phyloP scores from a whole-genome alignment of 1,140 invertebrate genomes.

The Solenopsis fugax region DNA sequence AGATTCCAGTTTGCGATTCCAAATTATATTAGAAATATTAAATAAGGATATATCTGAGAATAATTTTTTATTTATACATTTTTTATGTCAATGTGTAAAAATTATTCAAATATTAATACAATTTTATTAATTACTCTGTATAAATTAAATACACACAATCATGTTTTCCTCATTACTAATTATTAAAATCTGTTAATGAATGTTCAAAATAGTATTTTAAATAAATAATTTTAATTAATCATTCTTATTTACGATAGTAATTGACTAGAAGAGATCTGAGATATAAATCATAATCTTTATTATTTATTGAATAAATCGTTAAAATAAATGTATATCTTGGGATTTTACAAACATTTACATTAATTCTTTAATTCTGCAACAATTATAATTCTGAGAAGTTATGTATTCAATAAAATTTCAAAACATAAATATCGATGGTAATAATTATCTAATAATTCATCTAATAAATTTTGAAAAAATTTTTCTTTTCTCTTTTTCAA shows the following conservation, averaged over 20 bases:
- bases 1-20: not conserved
- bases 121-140: slow-evolving; percentile 12
- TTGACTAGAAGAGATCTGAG: slow-evolving; percentile 66
- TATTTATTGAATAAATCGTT: slow-evolving; percentile 22
- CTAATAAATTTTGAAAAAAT: not conserved
- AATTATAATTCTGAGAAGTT: slow-evolving; percentile 23
- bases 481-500: not conserved
- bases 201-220: not conserved
- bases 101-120: not conserved
- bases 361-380: slow-evolving; percentile 14
- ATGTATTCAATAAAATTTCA: slow-evolving; percentile 7
- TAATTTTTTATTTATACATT: slow-evolving; percentile 7
- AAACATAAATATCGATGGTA: not conserved
- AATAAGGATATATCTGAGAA: not conserved
- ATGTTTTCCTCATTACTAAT: not conserved
- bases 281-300: slow-evolving; percentile 43
- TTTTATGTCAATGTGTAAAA: slow-evolving; percentile 11
- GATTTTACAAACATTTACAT: slow-evolving; percentile 27
- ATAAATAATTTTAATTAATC: slow-evolving; percentile 16
- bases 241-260: slow-evolving; percentile 1
- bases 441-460: no score
- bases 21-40: not conserved
- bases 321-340: slow-evolving; percentile 32
- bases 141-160: not conserved
- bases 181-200: slow-evolving; percentile 4